These are phyloP conservation scores for Oasisia sp. DNA, from an alignment of 2,888 invertebrate species.

Conservation along the genomic window DNA sequence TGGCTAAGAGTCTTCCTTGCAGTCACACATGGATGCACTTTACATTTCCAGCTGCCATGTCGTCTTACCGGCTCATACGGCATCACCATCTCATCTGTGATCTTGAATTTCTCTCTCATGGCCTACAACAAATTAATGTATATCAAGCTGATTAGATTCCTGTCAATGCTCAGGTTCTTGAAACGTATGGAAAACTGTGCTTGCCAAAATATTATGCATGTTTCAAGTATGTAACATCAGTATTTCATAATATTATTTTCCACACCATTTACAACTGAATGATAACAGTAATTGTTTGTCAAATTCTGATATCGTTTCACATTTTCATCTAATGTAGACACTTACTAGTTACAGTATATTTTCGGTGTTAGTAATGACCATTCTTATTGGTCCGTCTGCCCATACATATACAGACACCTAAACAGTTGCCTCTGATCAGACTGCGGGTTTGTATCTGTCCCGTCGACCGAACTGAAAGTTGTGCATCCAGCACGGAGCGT, in stretches of 20 bases:
- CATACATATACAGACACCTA: neutral
- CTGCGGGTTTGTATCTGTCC: neutral
- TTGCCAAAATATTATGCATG: too few relatives aligned
- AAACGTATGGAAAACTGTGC: too few relatives aligned
- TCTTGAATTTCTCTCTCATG: slow-evolving; percentile 90
- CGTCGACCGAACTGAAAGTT: neutral
- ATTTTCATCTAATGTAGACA: too few relatives aligned
- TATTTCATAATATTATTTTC: too few relatives aligned
- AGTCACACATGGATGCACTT: neutral
- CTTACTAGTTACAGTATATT: too few relatives aligned
- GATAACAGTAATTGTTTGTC: too few relatives aligned
- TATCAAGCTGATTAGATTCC: neutral
- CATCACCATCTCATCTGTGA: slow-evolving; percentile 83
- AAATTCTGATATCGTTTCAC: too few relatives aligned
- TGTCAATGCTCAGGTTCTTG: too few relatives aligned
- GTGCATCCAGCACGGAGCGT: slow-evolving; percentile 3
- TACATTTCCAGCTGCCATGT: neutral
- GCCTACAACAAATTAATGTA: slow-evolving; percentile 67
- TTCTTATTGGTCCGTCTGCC: neutral
- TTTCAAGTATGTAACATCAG: too few relatives aligned
- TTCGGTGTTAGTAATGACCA: too few relatives aligned
- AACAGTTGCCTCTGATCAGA: neutral
- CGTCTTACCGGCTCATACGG: slow-evolving; percentile 74
- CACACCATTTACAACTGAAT: too few relatives aligned
- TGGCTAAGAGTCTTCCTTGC: neutral